Conservation (phyloP, 2,888 invertebrate species). For the Rhingia campestris region DNA sequence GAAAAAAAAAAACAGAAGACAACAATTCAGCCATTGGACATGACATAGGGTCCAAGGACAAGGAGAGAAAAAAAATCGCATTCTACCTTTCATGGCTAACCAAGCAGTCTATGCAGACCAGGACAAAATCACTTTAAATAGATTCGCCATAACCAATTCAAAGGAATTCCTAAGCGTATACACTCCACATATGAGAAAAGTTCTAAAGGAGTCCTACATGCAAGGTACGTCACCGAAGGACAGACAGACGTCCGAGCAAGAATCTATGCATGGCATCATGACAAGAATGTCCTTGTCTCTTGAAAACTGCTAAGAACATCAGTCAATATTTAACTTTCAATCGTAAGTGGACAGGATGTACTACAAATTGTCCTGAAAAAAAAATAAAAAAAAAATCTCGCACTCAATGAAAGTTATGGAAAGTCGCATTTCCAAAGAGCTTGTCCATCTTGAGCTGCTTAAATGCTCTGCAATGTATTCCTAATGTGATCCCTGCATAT, state of each 20-base stretch:
- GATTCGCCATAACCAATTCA: conserved; percentile 60
- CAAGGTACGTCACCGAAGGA: conserved; percentile 14
- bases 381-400: conserved; percentile 41
- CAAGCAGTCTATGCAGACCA: conserved; percentile 21
- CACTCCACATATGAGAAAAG: neutral
- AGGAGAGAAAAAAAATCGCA: conserved; percentile 9
- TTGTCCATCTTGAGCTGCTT: conserved; percentile 53
- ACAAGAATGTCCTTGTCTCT: conserved; percentile 57
- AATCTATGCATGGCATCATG: conserved; percentile 52
- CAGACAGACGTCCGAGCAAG: conserved; percentile 10
- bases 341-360: conserved; percentile 53
- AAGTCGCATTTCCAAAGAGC: conserved; percentile 46
- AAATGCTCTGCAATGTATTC: conserved; percentile 48
- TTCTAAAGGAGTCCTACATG: conserved; percentile 12
- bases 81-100: conserved; percentile 35
- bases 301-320: conserved; percentile 45
- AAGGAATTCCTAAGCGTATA: conserved; percentile 59
- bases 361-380: conserved; percentile 8
- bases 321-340: conserved; percentile 72
- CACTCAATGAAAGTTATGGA: conserved; percentile 19
- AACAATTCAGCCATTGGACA: neutral
- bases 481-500: conserved; percentile 61
- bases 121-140: conserved; percentile 62
- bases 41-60: neutral
- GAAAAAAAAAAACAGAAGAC: conserved; percentile 15